phyloP scores from a whole-genome alignment of 2,888 invertebrate species.

The Plagodis pulveraria region DNA sequence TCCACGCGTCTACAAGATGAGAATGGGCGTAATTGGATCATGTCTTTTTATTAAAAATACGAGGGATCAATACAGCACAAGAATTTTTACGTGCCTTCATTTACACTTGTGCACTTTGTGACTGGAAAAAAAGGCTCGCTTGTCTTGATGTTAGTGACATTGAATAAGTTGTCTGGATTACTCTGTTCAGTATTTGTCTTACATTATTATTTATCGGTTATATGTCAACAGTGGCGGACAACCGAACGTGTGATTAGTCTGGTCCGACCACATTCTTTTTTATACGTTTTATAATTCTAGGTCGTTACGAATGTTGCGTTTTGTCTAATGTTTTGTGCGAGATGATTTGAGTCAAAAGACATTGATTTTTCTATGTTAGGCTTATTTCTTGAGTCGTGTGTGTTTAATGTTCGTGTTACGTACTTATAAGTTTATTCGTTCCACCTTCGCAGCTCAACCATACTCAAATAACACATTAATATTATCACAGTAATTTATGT shows the following conservation, averaged over 20 bases:
- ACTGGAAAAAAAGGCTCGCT: too few species aligned
- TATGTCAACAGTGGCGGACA: conserved; percentile 6
- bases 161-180: not conserved
- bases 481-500: not conserved
- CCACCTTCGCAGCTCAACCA: conserved; percentile 11
- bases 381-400: conserved; percentile 5
- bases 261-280: conserved; percentile 7
- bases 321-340: conserved; percentile 11
- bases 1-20: too few species aligned
- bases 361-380: conserved; percentile 7
- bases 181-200: conserved; percentile 1
- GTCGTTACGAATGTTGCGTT: conserved; percentile 6
- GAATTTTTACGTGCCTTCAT: too few species aligned
- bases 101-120: too few species aligned
- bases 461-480: not conserved
- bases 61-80: too few species aligned
- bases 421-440: conserved; percentile 3
- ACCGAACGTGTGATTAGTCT: conserved; percentile 14
- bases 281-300: conserved; percentile 6
- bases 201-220: conserved; percentile 3
- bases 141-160: too few species aligned
- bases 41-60: too few species aligned
- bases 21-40: too few species aligned
- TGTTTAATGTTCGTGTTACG: not conserved
- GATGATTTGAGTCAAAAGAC: conserved; percentile 22